Conservation (phyloP, 2,888 invertebrate genomes). For the Cerceris ruficornis region DNA sequence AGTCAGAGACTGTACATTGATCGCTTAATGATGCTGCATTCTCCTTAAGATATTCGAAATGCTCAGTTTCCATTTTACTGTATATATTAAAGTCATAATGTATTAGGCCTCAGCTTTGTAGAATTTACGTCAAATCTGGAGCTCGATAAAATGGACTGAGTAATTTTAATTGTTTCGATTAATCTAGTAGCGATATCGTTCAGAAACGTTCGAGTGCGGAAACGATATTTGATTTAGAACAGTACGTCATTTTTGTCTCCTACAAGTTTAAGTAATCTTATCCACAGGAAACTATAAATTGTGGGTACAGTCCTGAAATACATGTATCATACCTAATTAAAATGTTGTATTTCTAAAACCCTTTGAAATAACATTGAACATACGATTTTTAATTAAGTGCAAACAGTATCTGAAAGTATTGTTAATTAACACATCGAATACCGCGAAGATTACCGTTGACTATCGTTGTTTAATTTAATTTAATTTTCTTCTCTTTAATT, state of each 20-base stretch:
- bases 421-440: no score
- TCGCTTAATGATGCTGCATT: conserved; percentile 31
- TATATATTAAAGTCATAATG: conserved; percentile 57
- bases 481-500: no score
- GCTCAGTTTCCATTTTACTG: conserved; percentile 38
- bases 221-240: conserved; percentile 23
- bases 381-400: no score
- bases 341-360: conserved; percentile 35
- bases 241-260: conserved; percentile 37
- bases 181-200: not conserved
- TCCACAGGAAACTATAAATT: conserved; percentile 37
- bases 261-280: conserved; percentile 24
- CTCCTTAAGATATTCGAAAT: conserved; percentile 21
- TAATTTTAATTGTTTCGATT: conserved; percentile 9
- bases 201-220: conserved; percentile 7
- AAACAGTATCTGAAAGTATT: no score
- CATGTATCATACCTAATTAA: conserved; percentile 49
- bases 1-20: conserved; percentile 50
- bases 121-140: conserved; percentile 19
- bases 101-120: conserved; percentile 30
- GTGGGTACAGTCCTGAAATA: conserved; percentile 59
- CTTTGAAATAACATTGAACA: no score
- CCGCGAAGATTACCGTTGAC: no score
- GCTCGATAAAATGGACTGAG: conserved; percentile 7
- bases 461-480: no score